These are phyloP conservation scores for Ornithorhynchus anatinus DNA, from an alignment of 2,113 vertebrate genomes.

Conservation along the genomic window DNA sequence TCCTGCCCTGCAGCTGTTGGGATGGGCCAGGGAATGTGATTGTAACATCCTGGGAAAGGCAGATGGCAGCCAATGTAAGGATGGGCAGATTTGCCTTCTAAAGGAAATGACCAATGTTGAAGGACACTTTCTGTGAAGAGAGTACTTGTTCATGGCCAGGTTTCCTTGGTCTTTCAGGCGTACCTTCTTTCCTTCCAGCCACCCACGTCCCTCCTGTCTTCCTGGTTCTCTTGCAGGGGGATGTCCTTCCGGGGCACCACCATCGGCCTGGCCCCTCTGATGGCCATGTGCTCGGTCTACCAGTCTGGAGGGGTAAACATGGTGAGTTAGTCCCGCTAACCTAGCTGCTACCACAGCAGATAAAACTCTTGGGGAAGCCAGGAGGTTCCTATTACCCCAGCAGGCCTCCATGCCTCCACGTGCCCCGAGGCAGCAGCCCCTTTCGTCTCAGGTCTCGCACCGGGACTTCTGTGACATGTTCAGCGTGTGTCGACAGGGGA, in stretches of 20 bases:
- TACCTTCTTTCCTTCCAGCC: background rate
- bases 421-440: background rate
- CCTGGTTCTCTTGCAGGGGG: slow-evolving; percentile 76
- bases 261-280: slow-evolving; percentile 93
- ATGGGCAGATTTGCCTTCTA: background rate
- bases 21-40: background rate
- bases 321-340: slow-evolving; percentile 72
- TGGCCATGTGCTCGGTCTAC: slow-evolving; percentile 94
- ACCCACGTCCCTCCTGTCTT: background rate
- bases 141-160: background rate
- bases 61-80: background rate
- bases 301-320: slow-evolving; percentile 97
- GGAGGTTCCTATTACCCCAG: background rate
- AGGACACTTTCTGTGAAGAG: background rate
- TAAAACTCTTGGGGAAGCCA: background rate
- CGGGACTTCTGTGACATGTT: too few species aligned
- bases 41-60: too few species aligned
- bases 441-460: background rate
- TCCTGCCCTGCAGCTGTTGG: background rate
- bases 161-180: background rate
- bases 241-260: slow-evolving; percentile 89
- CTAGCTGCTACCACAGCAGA: background rate
- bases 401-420: background rate
- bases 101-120: background rate
- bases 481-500: too few species aligned